These are phyloP conservation scores for Palythoa grandiflora DNA, from an alignment of 92 coral and sea anemone genomes.

Conservation along the genomic window DNA sequence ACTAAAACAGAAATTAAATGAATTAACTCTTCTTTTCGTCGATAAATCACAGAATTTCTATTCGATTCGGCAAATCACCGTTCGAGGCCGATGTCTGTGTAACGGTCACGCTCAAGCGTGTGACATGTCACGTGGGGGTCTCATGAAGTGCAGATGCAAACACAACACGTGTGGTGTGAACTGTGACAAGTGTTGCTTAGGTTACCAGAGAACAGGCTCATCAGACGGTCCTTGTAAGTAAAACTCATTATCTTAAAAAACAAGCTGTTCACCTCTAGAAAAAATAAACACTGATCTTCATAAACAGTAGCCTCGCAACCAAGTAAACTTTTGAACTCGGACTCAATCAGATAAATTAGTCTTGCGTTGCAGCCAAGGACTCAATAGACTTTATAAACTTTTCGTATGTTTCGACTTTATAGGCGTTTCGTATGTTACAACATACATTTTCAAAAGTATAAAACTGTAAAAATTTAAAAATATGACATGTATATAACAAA, in stretches of 20 bases:
- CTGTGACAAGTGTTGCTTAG: conserved; percentile 70
- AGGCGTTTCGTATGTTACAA: no score
- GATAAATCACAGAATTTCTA: conserved; percentile 48
- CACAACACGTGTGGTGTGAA: conserved; percentile 71
- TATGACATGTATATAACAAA: no score
- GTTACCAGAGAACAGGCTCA: conserved; percentile 41
- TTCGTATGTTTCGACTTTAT: no score
- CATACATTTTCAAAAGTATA: no score
- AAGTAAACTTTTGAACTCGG: no score
- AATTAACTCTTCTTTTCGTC: neutral
- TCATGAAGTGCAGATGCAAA: conserved; percentile 68
- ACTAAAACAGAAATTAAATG: neutral
- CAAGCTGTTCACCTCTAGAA: neutral
- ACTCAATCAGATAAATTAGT: no score
- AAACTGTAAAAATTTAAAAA: no score
- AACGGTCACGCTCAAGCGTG: conserved; percentile 73
- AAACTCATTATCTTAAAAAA: neutral
- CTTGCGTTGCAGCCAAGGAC: no score
- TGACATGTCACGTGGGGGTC: conserved; percentile 57
- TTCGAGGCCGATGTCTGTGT: conserved; percentile 69
- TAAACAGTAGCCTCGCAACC: no score
- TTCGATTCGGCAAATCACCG: conserved; percentile 56
- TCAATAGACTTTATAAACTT: no score
- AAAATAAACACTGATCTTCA: no score
- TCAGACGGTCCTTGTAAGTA: conserved; percentile 33